Conservation (phyloP, 1,140 invertebrate genomes). For the Pseudomyrmex pallidus region DNA sequence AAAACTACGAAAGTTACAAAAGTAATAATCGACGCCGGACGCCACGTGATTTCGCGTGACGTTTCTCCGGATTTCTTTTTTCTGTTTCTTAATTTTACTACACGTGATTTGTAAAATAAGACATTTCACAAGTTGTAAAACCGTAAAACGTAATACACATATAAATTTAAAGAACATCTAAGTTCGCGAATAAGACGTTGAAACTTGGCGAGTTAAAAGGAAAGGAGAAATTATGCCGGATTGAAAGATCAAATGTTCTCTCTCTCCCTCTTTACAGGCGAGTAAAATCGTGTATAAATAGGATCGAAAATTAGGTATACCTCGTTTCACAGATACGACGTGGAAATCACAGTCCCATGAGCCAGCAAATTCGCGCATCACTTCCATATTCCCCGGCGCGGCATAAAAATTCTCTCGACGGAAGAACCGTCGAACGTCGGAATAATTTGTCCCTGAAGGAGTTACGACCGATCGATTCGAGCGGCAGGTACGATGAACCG, state of each 20-base stretch:
- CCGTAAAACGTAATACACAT: conserved; percentile 18
- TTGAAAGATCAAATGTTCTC: conserved; percentile 3
- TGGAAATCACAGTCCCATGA: conserved; percentile 31
- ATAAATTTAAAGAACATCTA: neutral
- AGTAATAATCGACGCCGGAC: conserved; percentile 48
- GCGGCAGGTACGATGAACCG: conserved; percentile 44
- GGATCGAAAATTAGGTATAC: neutral
- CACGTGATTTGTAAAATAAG: conserved; percentile 24
- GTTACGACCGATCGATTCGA: conserved; percentile 58
- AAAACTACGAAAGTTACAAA: conserved; percentile 9
- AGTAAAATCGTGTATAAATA: conserved; percentile 29
- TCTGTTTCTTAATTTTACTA: conserved; percentile 33
- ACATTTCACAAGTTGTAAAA: conserved; percentile 38
- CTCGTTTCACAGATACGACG: conserved; percentile 12
- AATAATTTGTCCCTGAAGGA: conserved; percentile 62
- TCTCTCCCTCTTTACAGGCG: neutral
- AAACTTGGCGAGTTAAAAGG: neutral
- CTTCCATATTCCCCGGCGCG: conserved; percentile 39
- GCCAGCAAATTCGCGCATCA: conserved; percentile 46
- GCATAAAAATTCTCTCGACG: conserved; percentile 54
- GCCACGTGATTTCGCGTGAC: conserved; percentile 34
- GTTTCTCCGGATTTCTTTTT: conserved; percentile 7
- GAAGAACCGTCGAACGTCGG: conserved; percentile 45
- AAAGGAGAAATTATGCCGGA: neutral
- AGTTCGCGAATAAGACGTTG: too few species aligned